Base-by-base conservation (phyloP, 2,113 vertebrate genomes). In the Alaudala cheleensis region DNA sequence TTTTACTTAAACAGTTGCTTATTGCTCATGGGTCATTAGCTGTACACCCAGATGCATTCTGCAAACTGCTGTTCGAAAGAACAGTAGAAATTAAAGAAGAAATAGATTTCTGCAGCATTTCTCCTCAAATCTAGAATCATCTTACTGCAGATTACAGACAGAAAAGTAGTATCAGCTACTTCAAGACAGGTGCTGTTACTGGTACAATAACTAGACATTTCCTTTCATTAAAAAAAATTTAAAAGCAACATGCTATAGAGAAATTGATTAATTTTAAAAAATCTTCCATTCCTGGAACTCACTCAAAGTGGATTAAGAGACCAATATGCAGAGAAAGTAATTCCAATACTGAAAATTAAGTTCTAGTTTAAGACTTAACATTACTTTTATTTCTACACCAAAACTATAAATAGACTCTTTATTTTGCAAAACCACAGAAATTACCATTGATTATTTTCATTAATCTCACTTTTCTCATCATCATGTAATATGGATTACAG, bases 1-100 rank as follows among this genome's bases (percentile, higher is more conserved):
- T 99, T 98, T 98, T 98, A 98, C 98, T 99, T 98, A 99, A 99
- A 99, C 98, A 99, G 98, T 99, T 99, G 98, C 98, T 99, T 99
- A 99, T 98, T 99, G 98, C 98, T 99, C 98, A 98, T 94, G 99
- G 99, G 98, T 99, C 99, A 99, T 99, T 99, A 99, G 98, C 98
- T 97, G 97, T 98, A 98, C 98, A 99, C 98, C 98, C 98, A 98
- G 97, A 97, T 97, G 97, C 98, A 98, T 98, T 98, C 96, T 97
- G 97, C 98, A 98, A 98, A 98, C 98, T 92, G 91, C 96, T 39
- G 37, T 98, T 98, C 96, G 96, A 98, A 98, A 98, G 97, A 98
- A 98, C 95, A 97, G 97, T 96, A 97, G 97, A 98, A 98, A 99
- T 99, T 98, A 99, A 99, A 98, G 97, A 98, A 98, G 97, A 98